Evolutionary conservation across 2,797 vertebrate species (phyloP).

Genomic region (Hypotaenidia okinawae): DNA sequence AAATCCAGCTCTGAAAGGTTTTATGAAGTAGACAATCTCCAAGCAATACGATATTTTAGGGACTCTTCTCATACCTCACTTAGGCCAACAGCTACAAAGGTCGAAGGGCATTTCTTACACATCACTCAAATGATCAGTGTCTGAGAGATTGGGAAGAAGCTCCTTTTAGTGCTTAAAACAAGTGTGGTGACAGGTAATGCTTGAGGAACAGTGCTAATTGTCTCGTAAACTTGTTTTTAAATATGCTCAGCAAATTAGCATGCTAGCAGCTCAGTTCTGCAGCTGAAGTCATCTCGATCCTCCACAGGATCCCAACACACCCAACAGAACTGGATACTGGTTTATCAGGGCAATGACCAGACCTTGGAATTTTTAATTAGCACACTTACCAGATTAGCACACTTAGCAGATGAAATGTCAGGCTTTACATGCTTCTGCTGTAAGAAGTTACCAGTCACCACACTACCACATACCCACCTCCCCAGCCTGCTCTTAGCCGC

Average conservation of each 20-base stretch:
- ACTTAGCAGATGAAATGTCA: background rate
- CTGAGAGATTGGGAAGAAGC: background rate
- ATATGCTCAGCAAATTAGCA: background rate
- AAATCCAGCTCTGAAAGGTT: background rate
- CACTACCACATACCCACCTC: background rate
- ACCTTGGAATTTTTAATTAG: background rate
- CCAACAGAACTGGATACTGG: background rate
- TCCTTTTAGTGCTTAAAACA: background rate
- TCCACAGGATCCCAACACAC: background rate
- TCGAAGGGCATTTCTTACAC: background rate
- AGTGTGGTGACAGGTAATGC: background rate
- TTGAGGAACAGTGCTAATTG: background rate
- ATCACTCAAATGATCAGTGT: background rate
- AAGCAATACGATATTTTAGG: background rate
- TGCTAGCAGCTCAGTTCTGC: background rate
- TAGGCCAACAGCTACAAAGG: background rate
- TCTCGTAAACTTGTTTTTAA: background rate
- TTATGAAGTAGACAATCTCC: background rate
- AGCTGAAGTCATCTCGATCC: background rate
- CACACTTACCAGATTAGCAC: background rate
- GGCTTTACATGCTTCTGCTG: background rate
- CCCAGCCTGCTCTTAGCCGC: background rate
- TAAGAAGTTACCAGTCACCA: background rate
- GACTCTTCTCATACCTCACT: background rate
- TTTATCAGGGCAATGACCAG: background rate